Base-by-base conservation (phyloP, 1,140 invertebrate genomes). In the Zaprionus gabonicus region DNA sequence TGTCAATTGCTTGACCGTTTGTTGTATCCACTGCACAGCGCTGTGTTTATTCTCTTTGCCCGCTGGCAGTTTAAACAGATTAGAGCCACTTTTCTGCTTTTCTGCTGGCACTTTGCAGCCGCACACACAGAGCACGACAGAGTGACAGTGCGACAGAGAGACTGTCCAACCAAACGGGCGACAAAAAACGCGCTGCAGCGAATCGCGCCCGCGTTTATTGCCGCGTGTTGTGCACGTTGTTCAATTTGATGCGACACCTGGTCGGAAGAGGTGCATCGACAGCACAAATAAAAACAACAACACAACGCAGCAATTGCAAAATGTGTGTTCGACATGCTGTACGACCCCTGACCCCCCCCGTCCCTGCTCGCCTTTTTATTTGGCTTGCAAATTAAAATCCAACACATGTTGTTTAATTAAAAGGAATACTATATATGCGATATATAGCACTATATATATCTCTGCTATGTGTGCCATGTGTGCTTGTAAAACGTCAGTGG, bases 371-470 rank as follows among this genome's bases (percentile, higher is more conserved):
- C n/a, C 72, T 80, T 46, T 76, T 80, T 90, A 90, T 88, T 88
- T 88, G 76, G 76, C 71, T 75, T 84, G 80, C 85, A 90, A 88
- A 90, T 90, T 84, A 90, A 84, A 90, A 79, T 71, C 85, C 85
- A 84, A 81, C 81, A 82, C 79, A 84, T 88, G 81, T 90, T 81
- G 78, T 88, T 88, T 88, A 88, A 88, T 88, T 88, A 85, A 88
- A 88, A 88, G 81, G 66, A 69, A 80, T 66, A 63, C 51, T 80
- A 74, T 58, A 78, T 44, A 78, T 44, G 36, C 27, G 41, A 53
- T 17, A 72, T 38, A 34, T 28, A 23, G 4, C 25, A 4, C 12
- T 66, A 25, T 46, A 41, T 38, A 69, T 71, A 67, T 25, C 7
- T 6, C 38, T 41, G 38, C 15, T 41, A n/a, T 4, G 13, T 7